phyloP scores from a whole-genome alignment of 2,113 vertebrate genomes.

The Mormyrus lacerda region DNA sequence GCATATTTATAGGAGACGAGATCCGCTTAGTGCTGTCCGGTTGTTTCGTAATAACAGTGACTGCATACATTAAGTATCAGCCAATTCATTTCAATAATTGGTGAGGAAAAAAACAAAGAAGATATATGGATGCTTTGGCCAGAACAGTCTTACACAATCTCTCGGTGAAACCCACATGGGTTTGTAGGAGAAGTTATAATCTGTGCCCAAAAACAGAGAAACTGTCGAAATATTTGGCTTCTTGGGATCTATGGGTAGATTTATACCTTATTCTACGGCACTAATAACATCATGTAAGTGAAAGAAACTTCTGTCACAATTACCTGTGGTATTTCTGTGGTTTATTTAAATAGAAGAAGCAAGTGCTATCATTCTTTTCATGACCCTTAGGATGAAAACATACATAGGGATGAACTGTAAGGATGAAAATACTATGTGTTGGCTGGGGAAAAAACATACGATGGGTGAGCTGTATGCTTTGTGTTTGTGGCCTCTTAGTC shows the following conservation, averaged over 20 bases:
- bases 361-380: background rate
- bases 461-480: background rate
- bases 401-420: background rate
- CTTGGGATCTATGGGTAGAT: background rate
- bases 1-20: conserved; percentile 25
- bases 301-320: background rate
- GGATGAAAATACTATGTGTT: background rate
- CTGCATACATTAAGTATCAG: conserved; percentile 18
- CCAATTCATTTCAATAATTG: background rate
- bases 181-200: background rate
- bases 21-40: conserved; percentile 17
- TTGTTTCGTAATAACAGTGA: conserved; percentile 27
- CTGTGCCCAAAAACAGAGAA: background rate
- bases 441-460: conserved; percentile 23
- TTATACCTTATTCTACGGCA: background rate
- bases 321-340: background rate
- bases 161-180: background rate
- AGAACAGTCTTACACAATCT: background rate
- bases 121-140: background rate
- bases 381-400: background rate
- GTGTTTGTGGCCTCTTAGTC: background rate
- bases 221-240: background rate
- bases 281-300: background rate
- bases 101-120: background rate
- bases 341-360: background rate